These are phyloP conservation scores for Copidosoma aretas DNA, from an alignment of 2,888 invertebrate species.

Conservation along the genomic window DNA sequence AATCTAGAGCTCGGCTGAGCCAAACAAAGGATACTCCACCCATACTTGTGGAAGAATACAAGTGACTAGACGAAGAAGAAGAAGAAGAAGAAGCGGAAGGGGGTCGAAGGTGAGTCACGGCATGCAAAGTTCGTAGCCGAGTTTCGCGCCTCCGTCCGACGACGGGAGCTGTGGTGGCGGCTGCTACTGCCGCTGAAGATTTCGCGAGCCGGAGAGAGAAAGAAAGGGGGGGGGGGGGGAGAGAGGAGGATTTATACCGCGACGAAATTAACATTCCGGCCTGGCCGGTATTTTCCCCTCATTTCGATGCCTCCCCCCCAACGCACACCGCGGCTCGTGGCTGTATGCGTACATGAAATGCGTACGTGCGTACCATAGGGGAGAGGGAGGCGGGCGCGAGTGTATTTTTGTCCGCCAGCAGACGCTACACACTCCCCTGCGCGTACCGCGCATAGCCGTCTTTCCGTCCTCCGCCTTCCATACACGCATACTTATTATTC, in stretches of 20 bases:
- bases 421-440: constrained; percentile 24
- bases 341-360: neutral
- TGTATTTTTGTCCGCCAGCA: constrained; percentile 39
- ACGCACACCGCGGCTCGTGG: neutral
- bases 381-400: constrained; percentile 22
- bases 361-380: constrained; percentile 4
- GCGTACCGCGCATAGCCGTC: too few species aligned
- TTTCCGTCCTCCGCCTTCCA: constrained; percentile 27
- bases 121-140: constrained; percentile 34
- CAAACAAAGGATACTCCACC: constrained; percentile 19
- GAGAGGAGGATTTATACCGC: constrained; percentile 49
- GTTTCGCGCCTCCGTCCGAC: constrained; percentile 25
- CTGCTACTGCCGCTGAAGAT: constrained; percentile 13
- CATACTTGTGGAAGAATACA: neutral
- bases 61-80: neutral
- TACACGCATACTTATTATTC: neutral
- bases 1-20: constrained; percentile 33
- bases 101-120: constrained; percentile 51
- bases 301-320: constrained; percentile 44
- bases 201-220: constrained; percentile 19
- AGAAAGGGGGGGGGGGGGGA: constrained; percentile 9
- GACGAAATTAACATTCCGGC: constrained; percentile 53
- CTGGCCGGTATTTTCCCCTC: constrained; percentile 49
- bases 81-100: constrained; percentile 22
- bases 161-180: neutral